Conservation (phyloP, 2,113 vertebrate genomes). For the Sardina pilchardus region DNA sequence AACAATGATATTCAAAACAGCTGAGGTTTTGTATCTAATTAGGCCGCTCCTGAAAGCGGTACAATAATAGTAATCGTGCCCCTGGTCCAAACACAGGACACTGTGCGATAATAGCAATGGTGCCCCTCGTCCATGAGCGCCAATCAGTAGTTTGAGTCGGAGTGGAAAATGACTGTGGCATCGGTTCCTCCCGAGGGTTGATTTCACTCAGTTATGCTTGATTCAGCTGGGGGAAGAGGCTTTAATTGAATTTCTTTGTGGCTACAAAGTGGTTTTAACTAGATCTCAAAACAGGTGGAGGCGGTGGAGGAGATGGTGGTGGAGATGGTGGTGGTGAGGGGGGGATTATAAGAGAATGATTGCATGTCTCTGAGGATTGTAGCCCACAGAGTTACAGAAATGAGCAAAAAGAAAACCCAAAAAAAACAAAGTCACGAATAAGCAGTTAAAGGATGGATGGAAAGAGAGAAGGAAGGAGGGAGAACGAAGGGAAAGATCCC, state of each 20-base stretch:
- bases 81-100: neutral
- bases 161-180: neutral
- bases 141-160: neutral
- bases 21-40: neutral
- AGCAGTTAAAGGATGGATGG: neutral
- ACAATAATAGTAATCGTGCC: neutral
- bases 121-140: neutral
- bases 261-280: slow-evolving; percentile 35
- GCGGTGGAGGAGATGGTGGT: neutral
- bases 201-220: neutral
- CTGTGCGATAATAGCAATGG: neutral
- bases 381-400: neutral
- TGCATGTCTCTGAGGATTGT: slow-evolving; percentile 25
- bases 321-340: too few species aligned
- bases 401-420: too few species aligned
- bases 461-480: neutral
- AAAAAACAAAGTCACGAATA: neutral
- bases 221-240: slow-evolving; percentile 25
- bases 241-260: slow-evolving; percentile 38
- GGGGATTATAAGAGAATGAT: neutral
- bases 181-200: neutral
- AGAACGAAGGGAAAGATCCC: neutral
- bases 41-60: neutral
- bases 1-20: neutral
- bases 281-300: slow-evolving; percentile 3